Evolutionary conservation across 2,888 invertebrate species (phyloP).

Genomic region (Cosmia pyralina): DNA sequence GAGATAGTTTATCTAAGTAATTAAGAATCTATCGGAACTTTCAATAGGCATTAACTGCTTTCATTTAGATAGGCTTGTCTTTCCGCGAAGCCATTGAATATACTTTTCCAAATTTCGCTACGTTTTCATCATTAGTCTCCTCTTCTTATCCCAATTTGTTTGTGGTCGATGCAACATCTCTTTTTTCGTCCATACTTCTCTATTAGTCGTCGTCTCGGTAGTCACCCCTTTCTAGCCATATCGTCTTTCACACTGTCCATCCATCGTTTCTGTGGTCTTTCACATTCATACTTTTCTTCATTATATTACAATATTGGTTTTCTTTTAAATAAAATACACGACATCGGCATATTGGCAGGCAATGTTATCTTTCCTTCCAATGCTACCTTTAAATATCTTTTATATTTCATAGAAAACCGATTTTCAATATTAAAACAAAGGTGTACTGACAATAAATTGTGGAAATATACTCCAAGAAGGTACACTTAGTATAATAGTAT

Average conservation of each 20-base stretch:
- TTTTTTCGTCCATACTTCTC: no score
- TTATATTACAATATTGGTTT: background rate
- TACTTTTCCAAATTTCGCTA: background rate
- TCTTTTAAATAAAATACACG: conserved; percentile 8
- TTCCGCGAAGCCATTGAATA: background rate
- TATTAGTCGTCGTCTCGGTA: no score
- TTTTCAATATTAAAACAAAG: conserved; percentile 33
- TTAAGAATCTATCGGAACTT: background rate
- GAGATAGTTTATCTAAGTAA: background rate
- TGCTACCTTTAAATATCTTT: conserved; percentile 24
- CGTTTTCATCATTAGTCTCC: background rate
- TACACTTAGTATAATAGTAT: conserved; percentile 30
- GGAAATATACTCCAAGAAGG: conserved; percentile 18
- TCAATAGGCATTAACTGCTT: background rate
- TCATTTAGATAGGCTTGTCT: no score
- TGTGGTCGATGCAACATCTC: no score
- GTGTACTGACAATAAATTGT: conserved; percentile 43
- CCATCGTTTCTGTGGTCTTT: background rate
- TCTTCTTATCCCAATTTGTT: background rate
- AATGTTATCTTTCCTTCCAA: background rate
- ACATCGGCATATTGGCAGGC: conserved; percentile 26
- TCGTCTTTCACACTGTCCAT: background rate
- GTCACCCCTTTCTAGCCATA: no score
- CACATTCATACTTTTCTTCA: background rate
- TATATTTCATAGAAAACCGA: conserved; percentile 34